Conservation (phyloP, 1,140 invertebrate genomes). For the Pararge aegeria region DNA sequence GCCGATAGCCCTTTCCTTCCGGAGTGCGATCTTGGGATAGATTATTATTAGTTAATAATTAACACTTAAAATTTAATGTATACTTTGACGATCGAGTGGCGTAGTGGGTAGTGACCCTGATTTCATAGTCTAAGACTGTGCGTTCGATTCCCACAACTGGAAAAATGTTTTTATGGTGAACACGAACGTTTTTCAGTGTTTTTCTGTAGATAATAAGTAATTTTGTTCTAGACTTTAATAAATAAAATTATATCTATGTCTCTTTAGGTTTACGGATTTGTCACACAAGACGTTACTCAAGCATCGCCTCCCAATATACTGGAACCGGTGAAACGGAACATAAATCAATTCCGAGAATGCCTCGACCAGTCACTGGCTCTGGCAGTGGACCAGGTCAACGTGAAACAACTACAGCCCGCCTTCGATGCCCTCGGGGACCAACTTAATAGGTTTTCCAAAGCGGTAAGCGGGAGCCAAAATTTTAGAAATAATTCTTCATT, state of each 20-base stretch:
- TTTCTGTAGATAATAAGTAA: too few species aligned
- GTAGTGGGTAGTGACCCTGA: too few species aligned
- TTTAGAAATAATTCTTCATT: not conserved
- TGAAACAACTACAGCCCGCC: constrained; percentile 54
- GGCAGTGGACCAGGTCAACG: constrained; percentile 43
- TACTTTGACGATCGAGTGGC: too few species aligned
- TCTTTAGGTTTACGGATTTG: constrained; percentile 42
- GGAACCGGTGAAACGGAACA: constrained; percentile 41
- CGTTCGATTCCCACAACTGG: too few species aligned
- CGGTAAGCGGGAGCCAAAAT: constrained; percentile 36
- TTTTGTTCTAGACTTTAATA: too few species aligned
- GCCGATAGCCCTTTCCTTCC: too few species aligned
- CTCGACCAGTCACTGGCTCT: constrained; percentile 49
- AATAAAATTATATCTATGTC: not conserved
- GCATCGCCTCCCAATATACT: constrained; percentile 30
- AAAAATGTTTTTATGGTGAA: too few species aligned
- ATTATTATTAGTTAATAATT: too few species aligned
- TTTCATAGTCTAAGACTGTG: too few species aligned
- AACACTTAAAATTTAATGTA: too few species aligned
- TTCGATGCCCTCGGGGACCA: constrained; percentile 51
- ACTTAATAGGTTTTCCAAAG: constrained; percentile 54
- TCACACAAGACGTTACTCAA: constrained; percentile 34
- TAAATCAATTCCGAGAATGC: constrained; percentile 49
- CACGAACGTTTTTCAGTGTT: too few species aligned
- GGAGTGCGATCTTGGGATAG: too few species aligned